Evolutionary conservation across 2,113 vertebrate genomes (phyloP).

Genomic region (Laterallus jamaicensis): DNA sequence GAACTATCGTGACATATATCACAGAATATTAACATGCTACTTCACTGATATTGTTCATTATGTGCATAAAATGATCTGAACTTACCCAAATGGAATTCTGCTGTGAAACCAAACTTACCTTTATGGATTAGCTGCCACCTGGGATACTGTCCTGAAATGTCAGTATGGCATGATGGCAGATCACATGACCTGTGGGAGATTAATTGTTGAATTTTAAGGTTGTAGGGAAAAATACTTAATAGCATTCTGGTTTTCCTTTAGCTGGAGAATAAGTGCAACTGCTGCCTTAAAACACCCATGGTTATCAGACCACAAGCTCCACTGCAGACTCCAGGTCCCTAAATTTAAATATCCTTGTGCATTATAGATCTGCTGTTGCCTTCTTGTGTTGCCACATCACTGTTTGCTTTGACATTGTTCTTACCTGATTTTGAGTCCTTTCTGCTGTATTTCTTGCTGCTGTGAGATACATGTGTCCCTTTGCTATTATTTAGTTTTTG

Average conservation of each 20-base stretch:
- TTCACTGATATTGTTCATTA: background rate
- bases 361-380: background rate
- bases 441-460: background rate
- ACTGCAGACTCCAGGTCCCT: conserved; percentile 85
- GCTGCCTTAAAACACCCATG: conserved; percentile 92
- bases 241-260: conserved; percentile 66
- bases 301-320: conserved; percentile 88
- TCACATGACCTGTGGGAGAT: background rate
- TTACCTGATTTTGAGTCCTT: background rate
- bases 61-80: background rate
- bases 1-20: background rate
- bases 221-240: background rate
- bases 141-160: background rate
- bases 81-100: background rate
- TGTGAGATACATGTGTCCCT: background rate
- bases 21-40: background rate
- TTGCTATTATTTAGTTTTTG: background rate
- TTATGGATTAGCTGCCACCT: background rate
- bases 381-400: background rate
- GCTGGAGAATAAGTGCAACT: conserved; percentile 95
- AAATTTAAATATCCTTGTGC: background rate
- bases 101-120: background rate
- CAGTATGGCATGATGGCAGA: background rate
- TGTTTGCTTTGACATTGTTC: background rate
- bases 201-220: background rate